These are phyloP conservation scores for Tiliqua scincoides DNA, from an alignment of 2,113 vertebrate genomes.

Conservation along the genomic window DNA sequence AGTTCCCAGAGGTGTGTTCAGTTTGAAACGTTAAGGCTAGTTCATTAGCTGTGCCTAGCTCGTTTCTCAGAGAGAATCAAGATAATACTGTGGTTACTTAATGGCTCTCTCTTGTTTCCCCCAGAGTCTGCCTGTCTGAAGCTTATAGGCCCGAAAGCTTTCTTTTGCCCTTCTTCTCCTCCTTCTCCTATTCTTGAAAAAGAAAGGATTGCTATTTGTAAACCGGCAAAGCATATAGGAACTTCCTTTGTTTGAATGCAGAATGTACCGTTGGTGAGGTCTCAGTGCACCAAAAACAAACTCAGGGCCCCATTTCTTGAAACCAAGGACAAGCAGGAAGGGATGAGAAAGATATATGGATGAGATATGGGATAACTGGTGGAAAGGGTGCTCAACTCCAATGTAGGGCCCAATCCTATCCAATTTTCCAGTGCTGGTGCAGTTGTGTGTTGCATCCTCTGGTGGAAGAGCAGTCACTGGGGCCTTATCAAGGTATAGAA, in stretches of 20 bases:
- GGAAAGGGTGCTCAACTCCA: not conserved
- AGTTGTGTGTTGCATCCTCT: too few relatives aligned
- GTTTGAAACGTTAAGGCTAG: conserved; percentile 86
- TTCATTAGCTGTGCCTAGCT: conserved; percentile 94
- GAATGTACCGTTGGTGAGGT: conserved; percentile 52
- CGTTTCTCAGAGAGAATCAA: conserved; percentile 93
- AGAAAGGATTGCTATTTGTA: conserved; percentile 76
- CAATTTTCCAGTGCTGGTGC: too few relatives aligned
- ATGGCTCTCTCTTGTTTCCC: conserved; percentile 99
- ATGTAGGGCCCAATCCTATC: too few relatives aligned
- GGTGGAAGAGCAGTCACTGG: too few relatives aligned
- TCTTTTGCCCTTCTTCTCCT: conserved; percentile 76
- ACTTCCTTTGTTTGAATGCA: conserved; percentile 72
- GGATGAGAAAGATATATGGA: not conserved
- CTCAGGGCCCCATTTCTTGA: conserved; percentile 24
- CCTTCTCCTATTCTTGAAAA: conserved; percentile 17
- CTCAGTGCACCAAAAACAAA: conserved; percentile 49
- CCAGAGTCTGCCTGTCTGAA: conserved; percentile 93
- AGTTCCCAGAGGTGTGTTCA: conserved; percentile 88
- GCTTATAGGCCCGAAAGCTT: conserved; percentile 85
- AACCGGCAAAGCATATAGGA: conserved; percentile 78
- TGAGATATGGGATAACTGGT: not conserved
- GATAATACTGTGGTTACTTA: conserved; percentile 99
- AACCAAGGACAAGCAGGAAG: too few relatives aligned
- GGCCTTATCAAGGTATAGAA: too few relatives aligned